Evolutionary conservation across 2,113 vertebrate species (phyloP), one percentile per base, ranked within the genome.

Genomic region (Pelecanus crispus): DNA sequence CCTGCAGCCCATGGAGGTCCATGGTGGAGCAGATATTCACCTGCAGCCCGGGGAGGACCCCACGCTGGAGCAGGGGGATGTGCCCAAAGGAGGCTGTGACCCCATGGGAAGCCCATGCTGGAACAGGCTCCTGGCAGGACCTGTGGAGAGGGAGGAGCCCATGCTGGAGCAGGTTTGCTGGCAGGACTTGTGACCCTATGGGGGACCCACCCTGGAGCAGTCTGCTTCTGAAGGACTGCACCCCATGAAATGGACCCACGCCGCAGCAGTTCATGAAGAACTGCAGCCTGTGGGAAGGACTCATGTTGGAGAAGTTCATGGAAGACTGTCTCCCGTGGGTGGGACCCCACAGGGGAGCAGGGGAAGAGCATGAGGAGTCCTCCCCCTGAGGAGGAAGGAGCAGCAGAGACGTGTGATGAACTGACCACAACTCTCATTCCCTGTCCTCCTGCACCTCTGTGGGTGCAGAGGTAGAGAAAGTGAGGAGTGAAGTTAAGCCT

Each of bases 371-470:
- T n/a, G 56, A 58, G 32, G 17, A 56, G 31, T 20, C 18, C 18
- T 32, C 7, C 55, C 28, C 55, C 55, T 56, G 55, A 12, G 55
- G 34, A 14, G 34, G 56, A 59, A 59, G 56, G 12, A 59, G 34
- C 0, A 2, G 56, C 56, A 59, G 34, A 22, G 34, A n/a, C 4
- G 4, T 59, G 56, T 22, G 34, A n/a, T n/a, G 34, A n/a, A 59
- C 21, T 22, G 56, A 59, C 21, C 9, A 1, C 56, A 59, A n/a
- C 56, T 9, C 34, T 21, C 56, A n/a, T n/a, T 59, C 6, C 34
- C 21, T 6, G 2, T 59, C 34, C 34, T 21, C 13, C 56, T 59
- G 34, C 0, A 6, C 56, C 9, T 2, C 56, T 22, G 4, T 1
- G 5, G 34, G 34, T 9, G 32, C 21, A 21, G 21, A n/a, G 34